Evolutionary conservation across 2,888 invertebrate species (phyloP).

Genomic region (Plebejus melissa): DNA sequence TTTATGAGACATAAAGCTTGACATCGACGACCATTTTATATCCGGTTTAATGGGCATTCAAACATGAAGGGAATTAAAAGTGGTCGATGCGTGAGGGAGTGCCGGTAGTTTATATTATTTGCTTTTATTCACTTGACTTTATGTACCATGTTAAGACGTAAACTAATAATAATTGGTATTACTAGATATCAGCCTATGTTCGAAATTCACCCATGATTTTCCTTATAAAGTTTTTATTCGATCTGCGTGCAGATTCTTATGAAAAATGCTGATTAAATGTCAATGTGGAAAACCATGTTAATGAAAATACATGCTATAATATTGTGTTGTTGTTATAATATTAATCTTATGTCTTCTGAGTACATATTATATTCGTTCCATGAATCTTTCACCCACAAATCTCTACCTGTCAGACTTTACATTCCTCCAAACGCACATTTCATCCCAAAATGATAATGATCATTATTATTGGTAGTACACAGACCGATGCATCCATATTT

Average conservation of each 20-base stretch:
- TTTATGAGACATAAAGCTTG: conserved; percentile 64
- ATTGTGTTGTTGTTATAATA: too few species aligned
- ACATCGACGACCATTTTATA: conserved; percentile 58
- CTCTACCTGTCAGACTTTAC: not conserved
- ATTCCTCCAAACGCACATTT: not conserved
- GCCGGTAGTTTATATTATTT: not conserved
- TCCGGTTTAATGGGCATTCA: conserved; percentile 48
- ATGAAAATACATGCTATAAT: too few species aligned
- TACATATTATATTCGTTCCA: too few species aligned
- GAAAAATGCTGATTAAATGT: too few species aligned
- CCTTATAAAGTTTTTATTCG: too few species aligned
- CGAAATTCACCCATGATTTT: too few species aligned
- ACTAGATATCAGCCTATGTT: not conserved
- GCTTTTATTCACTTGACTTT: not conserved
- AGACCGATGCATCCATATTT: not conserved
- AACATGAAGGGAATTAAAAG: conserved; percentile 25
- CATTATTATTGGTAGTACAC: not conserved
- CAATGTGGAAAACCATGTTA: too few species aligned
- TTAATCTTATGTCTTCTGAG: too few species aligned
- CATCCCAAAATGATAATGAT: not conserved
- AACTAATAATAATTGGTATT: not conserved
- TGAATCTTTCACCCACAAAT: too few species aligned
- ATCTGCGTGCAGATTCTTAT: too few species aligned
- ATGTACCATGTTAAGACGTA: not conserved
- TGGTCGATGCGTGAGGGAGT: conserved; percentile 18